A percentile compares a stretch with the other conserved stretches of the same genome.
These are phyloP conservation scores for Eremophila alpestris DNA, from an alignment of 2,797 vertebrate species.

Conservation along the genomic window DNA sequence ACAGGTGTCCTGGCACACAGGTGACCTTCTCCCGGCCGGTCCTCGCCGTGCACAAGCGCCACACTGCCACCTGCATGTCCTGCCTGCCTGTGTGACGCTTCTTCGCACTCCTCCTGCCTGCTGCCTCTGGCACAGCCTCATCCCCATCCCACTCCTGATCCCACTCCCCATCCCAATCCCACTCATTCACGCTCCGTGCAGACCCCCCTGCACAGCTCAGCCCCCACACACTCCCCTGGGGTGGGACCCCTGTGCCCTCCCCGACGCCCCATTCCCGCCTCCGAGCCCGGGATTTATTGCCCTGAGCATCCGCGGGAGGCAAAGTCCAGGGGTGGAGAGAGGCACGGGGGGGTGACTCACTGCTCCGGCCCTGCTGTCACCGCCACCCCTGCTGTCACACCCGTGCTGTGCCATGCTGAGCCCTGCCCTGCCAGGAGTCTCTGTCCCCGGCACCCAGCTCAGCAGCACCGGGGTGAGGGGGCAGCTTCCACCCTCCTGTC, in stretches of 20 bases:
- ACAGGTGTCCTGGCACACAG: not conserved
- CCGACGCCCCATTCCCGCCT: rapidly evolving
- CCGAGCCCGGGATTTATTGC: not conserved
- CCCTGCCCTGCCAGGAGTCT: not conserved
- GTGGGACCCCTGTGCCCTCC: not conserved
- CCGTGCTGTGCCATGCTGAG: not conserved
- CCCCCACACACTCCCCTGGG: not conserved
- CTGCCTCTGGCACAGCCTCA: not conserved
- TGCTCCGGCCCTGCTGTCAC: not conserved
- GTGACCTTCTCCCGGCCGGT: not conserved
- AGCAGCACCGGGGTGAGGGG: not conserved
- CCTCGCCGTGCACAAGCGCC: not conserved
- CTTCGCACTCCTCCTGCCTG: not conserved
- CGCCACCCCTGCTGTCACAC: not conserved
- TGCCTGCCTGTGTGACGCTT: not conserved
- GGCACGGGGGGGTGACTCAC: not conserved
- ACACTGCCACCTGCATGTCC: not conserved
- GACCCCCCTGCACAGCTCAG: not conserved
- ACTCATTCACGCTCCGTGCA: rapidly evolving
- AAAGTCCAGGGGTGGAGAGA: conserved; percentile 47
- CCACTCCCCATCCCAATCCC: not conserved
- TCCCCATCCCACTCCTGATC: no score
- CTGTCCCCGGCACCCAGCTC: rapidly evolving
- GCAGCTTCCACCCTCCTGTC: rapidly evolving
- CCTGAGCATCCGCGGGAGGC: not conserved